Base-by-base conservation (phyloP, 2,113 vertebrate species). In the Dasyornis broadbenti region DNA sequence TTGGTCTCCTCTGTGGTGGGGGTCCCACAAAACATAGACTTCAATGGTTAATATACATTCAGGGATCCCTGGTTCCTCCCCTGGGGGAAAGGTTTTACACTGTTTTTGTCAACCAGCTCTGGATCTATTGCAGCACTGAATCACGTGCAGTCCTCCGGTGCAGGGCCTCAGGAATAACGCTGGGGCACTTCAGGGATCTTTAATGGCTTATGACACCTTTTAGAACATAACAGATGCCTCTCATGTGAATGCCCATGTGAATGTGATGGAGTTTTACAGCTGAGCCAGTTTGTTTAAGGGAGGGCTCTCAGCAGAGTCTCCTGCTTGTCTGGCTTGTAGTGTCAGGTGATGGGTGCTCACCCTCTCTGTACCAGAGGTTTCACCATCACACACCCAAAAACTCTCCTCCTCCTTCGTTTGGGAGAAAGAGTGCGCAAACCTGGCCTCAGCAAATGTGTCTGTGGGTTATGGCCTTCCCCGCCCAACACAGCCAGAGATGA, bases 131-230 rank as follows among this genome's bases (percentile, higher is more conserved):
- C 31, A n/a, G n/a, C 59, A 30, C 11, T 40, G 50, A 3, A 65
- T 28, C 18, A 10, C 1, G 0, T 7, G 10, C 28, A 73, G 19
- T 24, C 15, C 12, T 49, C n/a, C 20, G 42, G 15, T n/a, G 19
- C 18, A 30, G 30, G 13, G 35, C 35, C n/a, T 23, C 40, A 23
- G 21, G 59, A 39, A 39, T 2, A 14, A n/a, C 23, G 47, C n/a
- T 47, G 59, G 50, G 42, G 18, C 50, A 24, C 70, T 20, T 15
- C 28, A 30, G n/a, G 23, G 40, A 11, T 33, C 27, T 64, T 30
- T 56, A 19, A 7, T 49, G 42, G 42, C 10, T 75, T 20, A 2
- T 11, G 24, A 30, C 24, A 40, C 30, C 20, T 49, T 11, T 20
- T 7, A 20, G 42, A 20, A 40, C 52, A 21, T 3, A 13, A 20